Base-by-base conservation (phyloP, 2,888 invertebrate species). In the Nephrotoma guestfalica region DNA sequence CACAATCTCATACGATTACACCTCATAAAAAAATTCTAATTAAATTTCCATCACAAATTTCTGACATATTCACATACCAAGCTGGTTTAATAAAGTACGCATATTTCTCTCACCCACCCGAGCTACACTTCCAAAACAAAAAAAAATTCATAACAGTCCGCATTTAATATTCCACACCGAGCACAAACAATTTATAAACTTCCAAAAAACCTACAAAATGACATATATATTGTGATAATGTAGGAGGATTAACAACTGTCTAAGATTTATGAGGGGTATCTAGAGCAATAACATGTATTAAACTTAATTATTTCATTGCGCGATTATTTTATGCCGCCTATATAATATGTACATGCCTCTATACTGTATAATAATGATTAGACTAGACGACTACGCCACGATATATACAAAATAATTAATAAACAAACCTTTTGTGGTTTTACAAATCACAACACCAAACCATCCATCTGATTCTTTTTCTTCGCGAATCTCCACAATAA, bases 361-460 rank as follows among this genome's bases (percentile, higher is more conserved):
- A 2, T 30, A 30, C 30, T 18, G 9, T 71, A 71, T 71, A 71
- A 2, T 30, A 30, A 4, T 51, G 71, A 18, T 71, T 18, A 71
- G 18, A 71, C 71, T 9, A 71, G 30, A 30, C 71, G 30, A 4
- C 71, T 51, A n/a, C 0, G 5, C 30, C 6, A 6, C 43, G 11
- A 9, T 30, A 71, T 30, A 71, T 71, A 15, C 2, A 2, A 47
- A 0, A 2, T 51, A 51, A 51, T 51, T 30, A 71, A 71, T 71
- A 18, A 45, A 86, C 90, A 90, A 88, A 94, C 95, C 95, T 93
- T 94, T 94, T 90, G 94, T 94, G 90, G 94, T 93, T 91, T 94
- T 94, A 93, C 95, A 95, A 91, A 95, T 92, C 89, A 94, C 95
- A 89, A 95, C 92, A 88, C 95, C 95, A 91, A 94, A 95, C 93